Base-by-base conservation (phyloP, 37 sponge, comb jelly and placozoan species). In the Diacarnus erythraeanus region DNA sequence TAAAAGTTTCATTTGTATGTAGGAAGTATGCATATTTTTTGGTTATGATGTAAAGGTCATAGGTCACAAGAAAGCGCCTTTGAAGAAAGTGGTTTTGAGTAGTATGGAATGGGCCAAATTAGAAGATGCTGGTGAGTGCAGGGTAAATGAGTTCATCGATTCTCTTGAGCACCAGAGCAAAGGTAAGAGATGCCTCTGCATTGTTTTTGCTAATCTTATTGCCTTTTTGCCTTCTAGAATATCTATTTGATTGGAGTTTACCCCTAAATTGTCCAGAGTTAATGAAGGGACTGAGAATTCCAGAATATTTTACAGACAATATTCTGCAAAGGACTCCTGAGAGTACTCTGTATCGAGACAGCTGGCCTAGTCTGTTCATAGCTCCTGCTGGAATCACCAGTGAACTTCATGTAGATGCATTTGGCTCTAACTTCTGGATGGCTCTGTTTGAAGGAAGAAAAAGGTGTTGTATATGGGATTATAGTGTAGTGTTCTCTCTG, bases 371-470 rank as follows among this genome's bases (percentile, higher is more conserved):
- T 43, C 71, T 93, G 42, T 93, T 93, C 69, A 69, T 90, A 54
- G 90, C 94, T 25, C 91, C 94, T 23, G 64, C 74, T 69, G 91
- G 87, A 3, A 26, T 90, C 26, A 39, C 59, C 67, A 93, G 94
- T 72, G 87, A 74, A 31, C 82, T 93, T 4, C 94, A 93, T 72
- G 81, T 93, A 8, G 94, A 93, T 72, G 80, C 94, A 2, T 93
- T 93, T 86, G 91, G 94, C 29, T 93, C 94, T 22, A 93, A 90
- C 74, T 93, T 93, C 84, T 93, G 94, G 94, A 93, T 93, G 94
- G 94, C 94, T 30, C 57, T 93, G 15, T 89, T 93, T 72, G 65
- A 93, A 78, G 94, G 94, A 15, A 82, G 68, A 64, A 93, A 93
- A 79, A 89, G 86, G 93, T 92, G 38, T 61, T 63, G 20, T 20